These are phyloP conservation scores for Silurus asotus DNA, from an alignment of 2,113 vertebrate genomes.

Conservation along the genomic window DNA sequence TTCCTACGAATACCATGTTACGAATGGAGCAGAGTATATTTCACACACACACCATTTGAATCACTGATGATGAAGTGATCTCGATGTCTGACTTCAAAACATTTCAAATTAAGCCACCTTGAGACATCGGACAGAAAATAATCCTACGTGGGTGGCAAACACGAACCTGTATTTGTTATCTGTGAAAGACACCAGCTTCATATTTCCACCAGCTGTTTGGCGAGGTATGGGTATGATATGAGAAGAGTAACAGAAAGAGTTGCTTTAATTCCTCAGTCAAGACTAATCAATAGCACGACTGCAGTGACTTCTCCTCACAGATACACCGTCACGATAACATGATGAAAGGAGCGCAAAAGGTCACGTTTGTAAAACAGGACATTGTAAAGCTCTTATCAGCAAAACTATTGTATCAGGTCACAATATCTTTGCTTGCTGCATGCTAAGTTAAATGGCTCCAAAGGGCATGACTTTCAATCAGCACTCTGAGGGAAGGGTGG, in stretches of 20 bases:
- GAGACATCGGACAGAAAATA: background rate
- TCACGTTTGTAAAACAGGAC: background rate
- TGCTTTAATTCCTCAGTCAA: background rate
- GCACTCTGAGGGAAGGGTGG: background rate
- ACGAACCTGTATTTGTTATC: background rate
- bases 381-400: slow-evolving; percentile 43
- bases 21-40: background rate
- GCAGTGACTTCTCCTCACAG: slow-evolving; percentile 4
- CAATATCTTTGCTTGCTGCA: slow-evolving; percentile 14
- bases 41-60: background rate
- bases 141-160: too few relatives aligned
- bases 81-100: background rate
- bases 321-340: background rate
- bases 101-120: background rate
- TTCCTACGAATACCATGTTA: too few relatives aligned
- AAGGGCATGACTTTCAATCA: slow-evolving; percentile 43
- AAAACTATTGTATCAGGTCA: slow-evolving; percentile 28
- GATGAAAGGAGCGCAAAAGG: background rate
- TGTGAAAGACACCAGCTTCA: background rate
- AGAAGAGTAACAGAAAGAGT: background rate
- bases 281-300: background rate
- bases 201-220: background rate
- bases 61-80: background rate
- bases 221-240: background rate
- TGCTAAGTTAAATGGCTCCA: slow-evolving; percentile 43